Percentiles rank a stretch among this genome's conserved stretches.
These are phyloP conservation scores for Erpetoichthys calabaricus DNA, from an alignment of 2,797 vertebrate genomes.

Conservation along the genomic window DNA sequence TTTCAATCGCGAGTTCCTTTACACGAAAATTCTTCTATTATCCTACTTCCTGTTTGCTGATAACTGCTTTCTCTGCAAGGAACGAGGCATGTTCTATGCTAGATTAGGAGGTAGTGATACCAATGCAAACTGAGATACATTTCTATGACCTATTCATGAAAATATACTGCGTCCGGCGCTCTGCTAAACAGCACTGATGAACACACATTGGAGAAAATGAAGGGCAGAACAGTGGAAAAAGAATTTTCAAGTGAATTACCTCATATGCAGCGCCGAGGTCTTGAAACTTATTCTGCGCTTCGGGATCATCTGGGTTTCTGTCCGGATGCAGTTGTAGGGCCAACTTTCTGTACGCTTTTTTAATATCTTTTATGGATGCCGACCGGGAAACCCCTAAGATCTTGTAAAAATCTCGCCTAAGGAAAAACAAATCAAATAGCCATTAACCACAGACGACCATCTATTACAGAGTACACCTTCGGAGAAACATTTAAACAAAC, in stretches of 20 bases:
- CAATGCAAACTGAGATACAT: too few relatives aligned
- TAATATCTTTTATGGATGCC: constrained; percentile 87
- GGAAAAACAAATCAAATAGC: not conserved
- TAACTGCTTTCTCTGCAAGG: too few relatives aligned
- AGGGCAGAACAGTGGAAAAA: not conserved
- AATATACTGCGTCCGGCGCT: not conserved
- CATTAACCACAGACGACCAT: not conserved
- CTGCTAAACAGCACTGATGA: not conserved
- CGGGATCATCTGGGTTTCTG: constrained; percentile 84
- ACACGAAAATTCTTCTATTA: too few relatives aligned
- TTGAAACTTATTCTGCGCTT: constrained; percentile 88
- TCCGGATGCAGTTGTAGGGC: constrained; percentile 92
- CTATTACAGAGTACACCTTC: not conserved
- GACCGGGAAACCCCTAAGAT: constrained; percentile 80
- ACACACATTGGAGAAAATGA: not conserved
- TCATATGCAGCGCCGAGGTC: constrained; percentile 94
- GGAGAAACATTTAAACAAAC: too few relatives aligned
- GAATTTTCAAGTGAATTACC: constrained; percentile 41
- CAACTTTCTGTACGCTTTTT: constrained; percentile 94
- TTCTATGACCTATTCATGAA: too few relatives aligned
- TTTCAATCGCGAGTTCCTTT: too few relatives aligned
- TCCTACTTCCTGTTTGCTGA: too few relatives aligned
- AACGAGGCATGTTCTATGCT: too few relatives aligned
- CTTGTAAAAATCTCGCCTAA: constrained; percentile 87
- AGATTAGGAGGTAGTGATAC: too few relatives aligned